A percentile compares a stretch with the other conserved stretches of the same genome.
These are phyloP conservation scores for Xiphorhynchus erythropygius DNA, from an alignment of 2,797 vertebrate genomes.

Conservation along the genomic window DNA sequence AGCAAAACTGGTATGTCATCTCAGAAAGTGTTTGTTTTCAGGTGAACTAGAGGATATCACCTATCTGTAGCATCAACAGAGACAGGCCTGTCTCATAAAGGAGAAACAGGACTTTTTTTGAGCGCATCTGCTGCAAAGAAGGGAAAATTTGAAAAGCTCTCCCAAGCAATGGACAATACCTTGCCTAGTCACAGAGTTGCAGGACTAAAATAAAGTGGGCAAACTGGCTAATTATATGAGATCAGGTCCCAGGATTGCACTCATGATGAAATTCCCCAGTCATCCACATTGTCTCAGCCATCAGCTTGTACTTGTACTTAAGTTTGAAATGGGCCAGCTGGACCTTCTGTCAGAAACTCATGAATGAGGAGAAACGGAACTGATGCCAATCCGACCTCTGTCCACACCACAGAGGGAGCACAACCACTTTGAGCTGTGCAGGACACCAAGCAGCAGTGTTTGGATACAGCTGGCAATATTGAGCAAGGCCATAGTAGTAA, in stretches of 20 bases:
- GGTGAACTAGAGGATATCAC: background rate
- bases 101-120: background rate
- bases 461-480: background rate
- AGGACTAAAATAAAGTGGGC: background rate
- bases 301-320: background rate
- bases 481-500: background rate
- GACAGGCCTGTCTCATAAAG: background rate
- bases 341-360: background rate
- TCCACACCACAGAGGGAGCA: background rate
- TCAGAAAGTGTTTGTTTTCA: background rate
- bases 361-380: background rate
- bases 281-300: background rate
- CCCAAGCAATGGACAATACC: background rate
- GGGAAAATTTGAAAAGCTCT: background rate
- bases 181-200: background rate
- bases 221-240: background rate
- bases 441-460: background rate
- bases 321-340: background rate
- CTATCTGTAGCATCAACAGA: background rate
- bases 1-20: background rate
- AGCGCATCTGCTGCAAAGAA: background rate
- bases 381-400: background rate
- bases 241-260: background rate
- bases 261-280: background rate
- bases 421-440: rapidly evolving